Conservation (phyloP, 2,113 vertebrate species). For the Camelus dromedarius region DNA sequence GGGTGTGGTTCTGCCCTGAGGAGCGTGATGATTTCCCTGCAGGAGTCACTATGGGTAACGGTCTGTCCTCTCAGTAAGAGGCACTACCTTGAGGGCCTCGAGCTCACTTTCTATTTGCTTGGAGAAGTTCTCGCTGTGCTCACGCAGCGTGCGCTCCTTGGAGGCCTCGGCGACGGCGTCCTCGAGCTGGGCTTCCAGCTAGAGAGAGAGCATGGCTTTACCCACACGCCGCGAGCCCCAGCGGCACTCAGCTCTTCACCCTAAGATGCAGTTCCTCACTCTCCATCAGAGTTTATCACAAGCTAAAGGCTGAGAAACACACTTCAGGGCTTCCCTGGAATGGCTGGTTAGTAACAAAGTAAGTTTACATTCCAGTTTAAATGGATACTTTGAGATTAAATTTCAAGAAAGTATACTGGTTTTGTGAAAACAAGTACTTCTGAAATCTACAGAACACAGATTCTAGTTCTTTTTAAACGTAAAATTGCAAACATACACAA, state of each 20-base stretch:
- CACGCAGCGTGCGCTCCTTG: slow-evolving; percentile 96
- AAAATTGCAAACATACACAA: neutral
- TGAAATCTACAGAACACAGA: fast-evolving
- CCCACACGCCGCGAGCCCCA: no score
- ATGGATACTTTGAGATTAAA: neutral
- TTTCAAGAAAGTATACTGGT: neutral
- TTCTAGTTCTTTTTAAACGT: neutral
- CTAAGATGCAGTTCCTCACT: fast-evolving
- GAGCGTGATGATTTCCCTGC: no score
- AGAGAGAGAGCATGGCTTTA: neutral
- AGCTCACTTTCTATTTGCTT: slow-evolving; percentile 96
- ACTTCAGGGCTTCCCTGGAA: neutral
- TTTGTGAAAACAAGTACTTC: neutral
- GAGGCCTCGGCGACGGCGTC: slow-evolving; percentile 93
- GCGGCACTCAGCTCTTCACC: no score
- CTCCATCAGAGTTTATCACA: neutral
- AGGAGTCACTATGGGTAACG: no score
- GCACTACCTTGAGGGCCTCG: slow-evolving; percentile 93
- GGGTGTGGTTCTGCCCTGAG: no score
- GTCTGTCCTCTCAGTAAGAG: neutral
- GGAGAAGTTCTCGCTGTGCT: slow-evolving; percentile 95
- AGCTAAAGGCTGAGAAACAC: neutral
- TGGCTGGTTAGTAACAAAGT: neutral
- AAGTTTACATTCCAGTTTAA: neutral
- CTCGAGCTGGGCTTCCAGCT: slow-evolving; percentile 96